Evolutionary conservation across 2,113 vertebrate genomes (phyloP).

Genomic region (Sprattus sprattus): DNA sequence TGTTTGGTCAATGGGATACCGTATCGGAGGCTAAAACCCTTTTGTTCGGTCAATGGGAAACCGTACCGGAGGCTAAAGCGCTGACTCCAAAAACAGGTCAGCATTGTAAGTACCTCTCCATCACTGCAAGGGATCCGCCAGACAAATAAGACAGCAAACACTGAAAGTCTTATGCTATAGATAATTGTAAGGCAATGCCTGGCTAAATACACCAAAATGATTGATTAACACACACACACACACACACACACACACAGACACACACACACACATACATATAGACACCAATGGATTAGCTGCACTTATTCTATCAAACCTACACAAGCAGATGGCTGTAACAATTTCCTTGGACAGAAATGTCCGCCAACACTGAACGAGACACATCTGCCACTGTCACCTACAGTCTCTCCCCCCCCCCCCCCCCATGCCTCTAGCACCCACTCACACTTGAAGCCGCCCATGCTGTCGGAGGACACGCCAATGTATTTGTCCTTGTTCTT

Average conservation of each 20-base stretch:
- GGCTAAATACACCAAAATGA: neutral
- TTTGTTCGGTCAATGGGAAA: neutral
- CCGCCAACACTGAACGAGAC: neutral
- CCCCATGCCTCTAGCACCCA: neutral
- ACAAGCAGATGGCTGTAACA: neutral
- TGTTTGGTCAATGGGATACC: neutral
- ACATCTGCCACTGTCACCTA: neutral
- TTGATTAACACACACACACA: neutral
- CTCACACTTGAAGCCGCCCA: slow-evolving; percentile 57
- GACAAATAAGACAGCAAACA: neutral
- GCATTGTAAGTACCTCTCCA: neutral
- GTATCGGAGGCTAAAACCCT: neutral
- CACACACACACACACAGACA: neutral
- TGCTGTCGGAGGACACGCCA: slow-evolving; percentile 91
- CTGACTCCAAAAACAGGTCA: neutral
- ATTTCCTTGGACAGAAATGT: neutral
- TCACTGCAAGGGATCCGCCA: neutral
- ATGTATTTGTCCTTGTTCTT: slow-evolving; percentile 99
- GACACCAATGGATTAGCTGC: neutral
- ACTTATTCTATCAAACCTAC: neutral
- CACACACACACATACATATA: no score
- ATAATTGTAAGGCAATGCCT: neutral
- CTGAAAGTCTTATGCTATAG: neutral
- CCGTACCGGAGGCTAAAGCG: neutral
- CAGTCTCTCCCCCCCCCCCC: neutral